Evolutionary conservation across 2,888 invertebrate genomes (phyloP).

Genomic region (Synergus umbraculus): DNA sequence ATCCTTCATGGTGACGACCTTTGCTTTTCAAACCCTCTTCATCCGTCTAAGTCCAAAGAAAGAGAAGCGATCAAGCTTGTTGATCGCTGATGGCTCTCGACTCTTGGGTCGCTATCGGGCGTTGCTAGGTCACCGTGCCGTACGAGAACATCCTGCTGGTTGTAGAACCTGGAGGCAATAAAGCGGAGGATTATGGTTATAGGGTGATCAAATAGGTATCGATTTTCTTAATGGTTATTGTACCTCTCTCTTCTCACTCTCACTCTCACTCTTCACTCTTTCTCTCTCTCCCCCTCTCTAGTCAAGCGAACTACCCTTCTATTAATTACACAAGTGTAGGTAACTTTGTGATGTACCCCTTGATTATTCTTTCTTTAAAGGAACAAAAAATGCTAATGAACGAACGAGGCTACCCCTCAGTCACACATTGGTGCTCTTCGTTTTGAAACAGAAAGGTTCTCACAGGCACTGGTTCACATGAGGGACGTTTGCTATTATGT

Average conservation of each 20-base stretch:
- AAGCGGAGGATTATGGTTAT: constrained; percentile 17
- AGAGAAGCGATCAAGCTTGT: not conserved
- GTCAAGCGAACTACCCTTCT: constrained; percentile 14
- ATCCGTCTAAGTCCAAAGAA: not conserved
- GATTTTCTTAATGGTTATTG: constrained; percentile 42
- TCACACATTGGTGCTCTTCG: constrained; percentile 30
- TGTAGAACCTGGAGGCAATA: constrained; percentile 21
- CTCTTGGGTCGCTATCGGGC: constrained; percentile 9
- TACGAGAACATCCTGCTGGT: constrained; percentile 39
- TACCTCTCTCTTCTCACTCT: constrained; percentile 37
- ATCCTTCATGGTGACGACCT: constrained; percentile 64
- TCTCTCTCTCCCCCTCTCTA: constrained; percentile 35
- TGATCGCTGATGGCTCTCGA: constrained; percentile 15
- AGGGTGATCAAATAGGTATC: constrained; percentile 16
- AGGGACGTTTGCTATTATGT: constrained; percentile 4
- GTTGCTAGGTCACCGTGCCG: constrained; percentile 47
- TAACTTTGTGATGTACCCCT: constrained; percentile 6
- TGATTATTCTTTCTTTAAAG: constrained; percentile 31
- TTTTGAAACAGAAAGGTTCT: constrained; percentile 32
- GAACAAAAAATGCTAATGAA: constrained; percentile 41
- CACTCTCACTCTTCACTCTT: constrained; percentile 18
- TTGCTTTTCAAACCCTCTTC: constrained; percentile 14
- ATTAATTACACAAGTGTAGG: constrained; percentile 20
- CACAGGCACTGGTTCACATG: constrained; percentile 35
- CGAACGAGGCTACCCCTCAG: constrained; percentile 10